These are phyloP conservation scores for Lithophane ornitopus DNA, from an alignment of 2,888 invertebrate species.

Conservation along the genomic window DNA sequence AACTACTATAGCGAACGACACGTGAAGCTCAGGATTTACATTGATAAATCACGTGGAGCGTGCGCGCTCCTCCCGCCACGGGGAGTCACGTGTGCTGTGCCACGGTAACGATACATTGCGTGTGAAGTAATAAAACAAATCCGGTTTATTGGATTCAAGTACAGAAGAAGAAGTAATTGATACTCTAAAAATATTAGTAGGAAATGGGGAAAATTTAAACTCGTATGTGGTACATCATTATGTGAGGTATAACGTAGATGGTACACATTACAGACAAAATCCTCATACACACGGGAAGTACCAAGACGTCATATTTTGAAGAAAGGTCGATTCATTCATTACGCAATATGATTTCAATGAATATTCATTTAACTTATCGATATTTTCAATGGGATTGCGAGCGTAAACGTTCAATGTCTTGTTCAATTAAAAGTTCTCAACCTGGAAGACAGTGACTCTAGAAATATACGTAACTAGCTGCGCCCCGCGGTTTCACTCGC, in stretches of 20 bases:
- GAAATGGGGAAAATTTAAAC: background rate
- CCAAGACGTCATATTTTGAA: slow-evolving; percentile 7
- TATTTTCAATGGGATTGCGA: slow-evolving; percentile 34
- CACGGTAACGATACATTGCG: no score
- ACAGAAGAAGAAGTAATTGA: no score
- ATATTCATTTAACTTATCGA: slow-evolving; percentile 35
- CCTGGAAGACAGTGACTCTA: slow-evolving; percentile 11
- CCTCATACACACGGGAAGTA: slow-evolving; percentile 6
- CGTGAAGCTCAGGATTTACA: no score
- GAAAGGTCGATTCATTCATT: slow-evolving; percentile 12
- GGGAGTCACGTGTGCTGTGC: no score
- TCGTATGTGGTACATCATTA: background rate
- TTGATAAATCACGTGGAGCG: no score
- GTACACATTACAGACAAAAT: background rate
- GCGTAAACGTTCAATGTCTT: slow-evolving; percentile 31
- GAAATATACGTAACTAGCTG: no score
- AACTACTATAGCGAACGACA: no score
- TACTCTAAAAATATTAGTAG: background rate
- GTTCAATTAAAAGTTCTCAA: slow-evolving; percentile 35
- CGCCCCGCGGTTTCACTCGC: no score
- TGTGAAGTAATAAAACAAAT: no score
- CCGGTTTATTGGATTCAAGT: no score
- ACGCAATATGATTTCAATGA: slow-evolving; percentile 33
- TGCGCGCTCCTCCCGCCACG: no score
- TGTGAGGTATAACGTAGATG: background rate